Base-by-base conservation (phyloP, 2,888 invertebrate species). In the Hirtodrosophila duncani region DNA sequence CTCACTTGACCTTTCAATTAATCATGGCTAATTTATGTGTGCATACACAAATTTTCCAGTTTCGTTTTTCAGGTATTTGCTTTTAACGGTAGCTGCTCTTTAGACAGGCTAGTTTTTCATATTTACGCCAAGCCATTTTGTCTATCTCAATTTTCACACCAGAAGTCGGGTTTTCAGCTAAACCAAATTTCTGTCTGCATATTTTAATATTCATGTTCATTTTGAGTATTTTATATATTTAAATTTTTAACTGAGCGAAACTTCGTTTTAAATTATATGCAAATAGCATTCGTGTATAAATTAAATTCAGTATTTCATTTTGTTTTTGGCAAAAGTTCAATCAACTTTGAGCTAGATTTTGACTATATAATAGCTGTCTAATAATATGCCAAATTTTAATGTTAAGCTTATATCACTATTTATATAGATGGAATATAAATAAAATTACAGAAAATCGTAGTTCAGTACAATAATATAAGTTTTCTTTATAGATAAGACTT, bases 1-100 rank as follows among this genome's bases (percentile, higher is more conserved):
- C n/a, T n/a, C 56, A 48, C 50, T 56, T 72, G 81, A 81, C 79
- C 72, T 72, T 81, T 74, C 27, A 81, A 72, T 72, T 81, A 72
- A 81, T 81, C 72, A 72, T 57, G 53, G 51, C 45, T 64, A 64
- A 72, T 68, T 68, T 67, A 68, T 64, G 48, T 57, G 55, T 51
- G 45, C 45, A 39, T 11, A 23, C 48, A 33, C 46, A 10, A 59
- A 34, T 51, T 70, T 72, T 72, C 50, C 52, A 52, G 44, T 41
- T 42, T 45, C 26, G 24, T 26, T 24, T 23, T 27, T 3, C 9
- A 4, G 13, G 8, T 45, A 24, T 37, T 29, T 27, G 3, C 17
- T 41, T 17, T 29, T 42, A 58, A 52, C 65, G 67, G 69, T 61
- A 72, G 69, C 74, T 41, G 58, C 34, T 46, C 29, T 26, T 39